Evolutionary conservation across 2,888 invertebrate genomes (phyloP), one percentile per base, ranked within the genome.

Genomic region (Sisyra terminalis): DNA sequence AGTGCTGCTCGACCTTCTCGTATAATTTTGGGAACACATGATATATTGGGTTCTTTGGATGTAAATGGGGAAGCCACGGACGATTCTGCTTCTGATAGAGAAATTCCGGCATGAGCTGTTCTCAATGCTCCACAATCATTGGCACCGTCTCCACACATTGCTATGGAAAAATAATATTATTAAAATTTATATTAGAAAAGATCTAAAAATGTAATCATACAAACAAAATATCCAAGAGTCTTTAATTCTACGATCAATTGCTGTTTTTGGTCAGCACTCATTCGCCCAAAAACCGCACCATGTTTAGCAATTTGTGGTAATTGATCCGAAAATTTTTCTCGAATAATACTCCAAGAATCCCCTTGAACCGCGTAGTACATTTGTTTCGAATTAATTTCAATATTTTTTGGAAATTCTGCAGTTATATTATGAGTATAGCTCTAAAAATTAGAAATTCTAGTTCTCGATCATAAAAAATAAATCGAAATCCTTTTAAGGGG

Each of bases 61-160:
- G 93, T 94, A 61, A 94, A 94, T 1, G 93, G 92, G 7, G 90
- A 88, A 0, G 94, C 94, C 0, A 93, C 92, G 1, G 88, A 87
- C 2, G 90, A 85, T 64, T 94, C 93, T 0, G 89, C 80, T 53
- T 90, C 89, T 0, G 92, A 92, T 3, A 94, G 69, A 0, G 88
- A 87, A 14, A 94, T 83, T 9, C 94, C 94, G 0, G 90, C 80
- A 60, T 94, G 92, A 0, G 94, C 93, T 0, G 88, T 87, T 52
- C 92, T 86, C 1, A 93, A 63, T 0, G 93, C 93, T 1, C 93
- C 93, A 58, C 94, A 94, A 63, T 96, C 96, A 62, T 96, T 96
- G 0, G 96, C 94, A 2, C 96, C 96, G 63, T 96, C 96, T 1
- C 96, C 96, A 53, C 94, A 96, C 92, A 92, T 93, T 0, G 81